phyloP scores from a whole-genome alignment of 2,888 invertebrate genomes.

The Ennomos fuscantarius region DNA sequence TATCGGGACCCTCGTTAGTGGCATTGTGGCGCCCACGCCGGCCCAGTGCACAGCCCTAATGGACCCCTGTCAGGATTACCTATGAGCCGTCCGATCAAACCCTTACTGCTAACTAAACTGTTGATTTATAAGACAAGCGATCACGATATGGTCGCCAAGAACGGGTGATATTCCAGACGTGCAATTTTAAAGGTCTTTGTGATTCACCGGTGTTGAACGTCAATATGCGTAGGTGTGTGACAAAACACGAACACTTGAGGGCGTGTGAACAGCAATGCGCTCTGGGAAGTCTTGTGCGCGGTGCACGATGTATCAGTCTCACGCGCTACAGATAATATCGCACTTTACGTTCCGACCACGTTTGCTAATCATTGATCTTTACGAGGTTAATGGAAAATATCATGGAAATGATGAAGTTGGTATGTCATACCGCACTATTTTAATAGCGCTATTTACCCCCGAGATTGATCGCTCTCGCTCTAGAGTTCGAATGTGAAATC shows the following conservation, averaged over 20 bases:
- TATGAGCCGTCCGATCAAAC: conserved; percentile 60
- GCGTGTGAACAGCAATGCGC: conserved; percentile 64
- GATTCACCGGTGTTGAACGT: conserved; percentile 58
- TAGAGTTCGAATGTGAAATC: conserved; percentile 64
- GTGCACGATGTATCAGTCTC: conserved; percentile 66
- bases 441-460: conserved; percentile 15
- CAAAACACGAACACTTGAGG: conserved; percentile 59
- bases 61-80: conserved; percentile 69
- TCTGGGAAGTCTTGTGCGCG: conserved; percentile 50
- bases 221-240: conserved; percentile 66
- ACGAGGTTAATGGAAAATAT: conserved; percentile 58
- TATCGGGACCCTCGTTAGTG: conserved; percentile 76
- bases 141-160: conserved; percentile 30
- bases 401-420: conserved; percentile 39
- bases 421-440: conserved; percentile 21
- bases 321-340: conserved; percentile 73
- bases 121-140: conserved; percentile 51
- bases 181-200: conserved; percentile 45
- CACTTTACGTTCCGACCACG: conserved; percentile 52
- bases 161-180: conserved; percentile 30
- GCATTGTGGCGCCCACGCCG: conserved; percentile 76
- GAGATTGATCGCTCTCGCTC: conserved; percentile 64
- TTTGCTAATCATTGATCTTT: conserved; percentile 65
- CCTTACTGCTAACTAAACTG: conserved; percentile 52
- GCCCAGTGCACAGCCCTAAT: conserved; percentile 59